Evolutionary conservation across 2,113 vertebrate species (phyloP).

Genomic region (Polyodon spathula): DNA sequence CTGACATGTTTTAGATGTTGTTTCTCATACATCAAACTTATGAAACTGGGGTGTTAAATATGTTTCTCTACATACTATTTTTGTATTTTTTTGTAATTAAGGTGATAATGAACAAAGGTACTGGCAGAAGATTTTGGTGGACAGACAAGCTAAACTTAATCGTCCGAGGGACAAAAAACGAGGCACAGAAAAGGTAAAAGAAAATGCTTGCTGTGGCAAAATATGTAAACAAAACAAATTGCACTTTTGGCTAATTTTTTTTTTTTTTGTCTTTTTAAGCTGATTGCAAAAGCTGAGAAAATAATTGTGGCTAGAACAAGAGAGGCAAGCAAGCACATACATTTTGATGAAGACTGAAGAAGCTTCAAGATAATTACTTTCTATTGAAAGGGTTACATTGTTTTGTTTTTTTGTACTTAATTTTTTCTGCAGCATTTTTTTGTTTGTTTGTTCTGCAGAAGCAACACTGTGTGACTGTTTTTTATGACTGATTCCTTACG

Average conservation of each 20-base stretch:
- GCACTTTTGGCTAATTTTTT: background rate
- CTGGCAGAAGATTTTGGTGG: constrained; percentile 97
- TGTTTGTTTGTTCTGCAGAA: background rate
- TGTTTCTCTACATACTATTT: background rate
- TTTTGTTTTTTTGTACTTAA: background rate
- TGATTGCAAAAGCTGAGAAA: constrained; percentile 90
- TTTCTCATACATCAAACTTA: too few relatives aligned
- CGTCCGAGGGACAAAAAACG: constrained; percentile 89
- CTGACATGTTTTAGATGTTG: too few relatives aligned
- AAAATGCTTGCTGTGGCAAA: background rate
- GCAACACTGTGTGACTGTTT: too few relatives aligned
- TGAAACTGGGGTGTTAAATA: background rate
- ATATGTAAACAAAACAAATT: background rate
- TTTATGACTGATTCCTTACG: too few relatives aligned
- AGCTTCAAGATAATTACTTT: background rate
- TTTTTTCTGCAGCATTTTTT: background rate
- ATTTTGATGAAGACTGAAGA: constrained; percentile 69
- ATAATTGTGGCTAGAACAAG: constrained; percentile 77
- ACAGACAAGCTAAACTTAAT: constrained; percentile 91
- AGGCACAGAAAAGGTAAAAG: constrained; percentile 83
- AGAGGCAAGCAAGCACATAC: constrained; percentile 78
- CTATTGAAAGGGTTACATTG: background rate
- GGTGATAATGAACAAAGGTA: constrained; percentile 90
- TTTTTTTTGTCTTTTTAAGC: constrained; percentile 46
- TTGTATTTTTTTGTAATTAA: constrained; percentile 28